These are phyloP conservation scores for Caenorhabditis auriculariae DNA, from an alignment of 2,888 invertebrate genomes.

Conservation along the genomic window DNA sequence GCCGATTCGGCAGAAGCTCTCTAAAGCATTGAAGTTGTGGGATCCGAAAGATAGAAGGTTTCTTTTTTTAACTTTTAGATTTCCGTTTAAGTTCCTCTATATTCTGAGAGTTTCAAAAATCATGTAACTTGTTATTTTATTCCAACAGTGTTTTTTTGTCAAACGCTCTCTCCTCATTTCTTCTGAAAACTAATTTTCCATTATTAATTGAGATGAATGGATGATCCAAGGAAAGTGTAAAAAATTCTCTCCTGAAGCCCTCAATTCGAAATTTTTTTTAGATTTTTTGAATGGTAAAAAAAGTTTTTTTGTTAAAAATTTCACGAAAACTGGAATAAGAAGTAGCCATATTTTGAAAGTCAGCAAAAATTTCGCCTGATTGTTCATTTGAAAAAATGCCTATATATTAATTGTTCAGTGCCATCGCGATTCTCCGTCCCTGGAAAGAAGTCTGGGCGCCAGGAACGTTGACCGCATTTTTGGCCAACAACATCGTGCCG, in stretches of 20 bases:
- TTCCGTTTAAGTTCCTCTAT: background rate
- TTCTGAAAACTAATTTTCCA: background rate
- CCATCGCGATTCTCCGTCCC: conserved; percentile 84
- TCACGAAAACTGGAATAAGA: no score
- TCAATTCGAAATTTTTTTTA: no score
- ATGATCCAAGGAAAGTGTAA: no score
- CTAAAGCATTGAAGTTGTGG: conserved; percentile 30
- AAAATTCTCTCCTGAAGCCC: no score
- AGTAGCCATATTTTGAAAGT: background rate
- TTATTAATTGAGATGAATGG: background rate
- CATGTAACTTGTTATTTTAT: background rate
- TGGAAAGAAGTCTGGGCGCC: conserved; percentile 81
- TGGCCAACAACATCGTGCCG: conserved; percentile 84
- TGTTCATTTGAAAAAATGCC: background rate
- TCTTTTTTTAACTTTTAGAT: conserved; percentile 4
- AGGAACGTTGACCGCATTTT: conserved; percentile 78
- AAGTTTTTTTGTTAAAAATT: no score
- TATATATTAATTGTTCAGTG: no score
- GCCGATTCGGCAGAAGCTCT: conserved; percentile 75
- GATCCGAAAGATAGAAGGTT: conserved; percentile 79
- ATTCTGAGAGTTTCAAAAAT: no score
- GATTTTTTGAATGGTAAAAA: no score
- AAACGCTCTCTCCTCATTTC: no score
- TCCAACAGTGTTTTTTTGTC: no score
- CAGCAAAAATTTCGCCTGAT: background rate